Base-by-base conservation (phyloP, 2,888 invertebrate genomes). In the Stenichneumon culpator region DNA sequence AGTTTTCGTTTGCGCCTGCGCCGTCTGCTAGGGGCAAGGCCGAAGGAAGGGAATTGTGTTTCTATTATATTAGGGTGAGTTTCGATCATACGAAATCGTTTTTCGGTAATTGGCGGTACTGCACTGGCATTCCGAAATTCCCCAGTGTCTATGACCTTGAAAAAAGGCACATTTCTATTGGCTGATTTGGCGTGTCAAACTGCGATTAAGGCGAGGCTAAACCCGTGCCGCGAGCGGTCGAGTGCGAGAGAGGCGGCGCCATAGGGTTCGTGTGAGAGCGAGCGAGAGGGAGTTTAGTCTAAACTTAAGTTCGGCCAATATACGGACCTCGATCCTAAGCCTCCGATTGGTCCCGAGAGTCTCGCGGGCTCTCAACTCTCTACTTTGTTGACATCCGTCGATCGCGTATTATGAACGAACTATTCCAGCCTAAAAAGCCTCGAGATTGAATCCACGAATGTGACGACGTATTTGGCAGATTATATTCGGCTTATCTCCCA, bases 1-100 rank as follows among this genome's bases (percentile, higher is more conserved):
- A 73, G 74, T 54, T 63, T 39, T 68, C 57, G 1, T 78, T 77
- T 68, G 77, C 86, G 86, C 86, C 32, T 84, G 88, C 87, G 88
- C 84, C 65, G 84, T 87, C 83, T 88, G 86, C 87, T 87, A 69
- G 60, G 52, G 63, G 69, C 32, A 63, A 28, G 60, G 60, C 28
- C 1, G 32, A 14, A 6, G 60, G 28, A 28, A n/a, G 28, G 60
- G 32, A 25, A 54, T 3, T 22, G 14, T 2, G 14, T 11, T 57
- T 25, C 9, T 19, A 3, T 57, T 57, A 16, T 44, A 16, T 44
- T 44, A 44, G 44, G 44, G 44, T 44, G 44, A 44, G 44, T 44
- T 44, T 44, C 14, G 44, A 44, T 44, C 14, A 44, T 16, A 16
- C 44, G 44, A 44, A 44, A 44, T 44, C 3, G 44, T 44, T 16